These are phyloP conservation scores for Drosophila pseudoobscura DNA, from an alignment of 1,140 invertebrate genomes.

Conservation along the genomic window DNA sequence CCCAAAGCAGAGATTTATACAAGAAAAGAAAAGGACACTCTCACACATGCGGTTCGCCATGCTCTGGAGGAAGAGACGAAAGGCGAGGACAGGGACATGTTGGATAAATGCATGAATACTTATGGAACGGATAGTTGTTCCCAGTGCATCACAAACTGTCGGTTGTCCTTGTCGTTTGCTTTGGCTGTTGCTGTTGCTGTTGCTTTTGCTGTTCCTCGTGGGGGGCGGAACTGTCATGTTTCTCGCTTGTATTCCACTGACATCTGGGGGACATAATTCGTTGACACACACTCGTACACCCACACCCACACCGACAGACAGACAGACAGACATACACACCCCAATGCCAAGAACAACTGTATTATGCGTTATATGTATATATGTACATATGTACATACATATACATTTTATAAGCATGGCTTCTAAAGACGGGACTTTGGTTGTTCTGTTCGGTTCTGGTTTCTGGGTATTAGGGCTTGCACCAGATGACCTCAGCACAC, in stretches of 20 bases:
- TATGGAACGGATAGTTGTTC: slow-evolving; percentile 41
- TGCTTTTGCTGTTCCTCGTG: slow-evolving; percentile 5
- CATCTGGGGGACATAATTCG: slow-evolving; percentile 75
- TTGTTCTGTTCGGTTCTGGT: slow-evolving; percentile 16
- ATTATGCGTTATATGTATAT: too few relatives aligned
- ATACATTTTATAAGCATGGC: slow-evolving; percentile 31
- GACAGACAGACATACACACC: slow-evolving; percentile 14
- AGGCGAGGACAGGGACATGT: background rate
- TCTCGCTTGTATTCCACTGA: slow-evolving; percentile 71
- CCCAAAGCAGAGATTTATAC: slow-evolving; percentile 52
- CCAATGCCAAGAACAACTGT: slow-evolving; percentile 20
- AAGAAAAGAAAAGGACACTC: slow-evolving; percentile 59
- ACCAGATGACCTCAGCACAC: too few relatives aligned
- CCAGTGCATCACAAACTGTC: slow-evolving; percentile 58
- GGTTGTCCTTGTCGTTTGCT: too few relatives aligned
- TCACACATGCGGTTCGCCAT: slow-evolving; percentile 30
- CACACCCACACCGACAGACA: slow-evolving; percentile 15
- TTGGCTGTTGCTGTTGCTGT: slow-evolving; percentile 1
- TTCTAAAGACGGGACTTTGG: slow-evolving; percentile 36
- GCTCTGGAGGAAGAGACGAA: background rate
- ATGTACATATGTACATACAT: slow-evolving; percentile 17
- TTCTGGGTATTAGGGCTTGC: background rate
- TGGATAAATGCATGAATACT: slow-evolving; percentile 72
- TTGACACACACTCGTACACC: slow-evolving; percentile 48
- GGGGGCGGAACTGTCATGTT: slow-evolving; percentile 63